phyloP scores from a whole-genome alignment of 37 sponge, comb jelly and placozoan species.

The Crambe crambe region DNA sequence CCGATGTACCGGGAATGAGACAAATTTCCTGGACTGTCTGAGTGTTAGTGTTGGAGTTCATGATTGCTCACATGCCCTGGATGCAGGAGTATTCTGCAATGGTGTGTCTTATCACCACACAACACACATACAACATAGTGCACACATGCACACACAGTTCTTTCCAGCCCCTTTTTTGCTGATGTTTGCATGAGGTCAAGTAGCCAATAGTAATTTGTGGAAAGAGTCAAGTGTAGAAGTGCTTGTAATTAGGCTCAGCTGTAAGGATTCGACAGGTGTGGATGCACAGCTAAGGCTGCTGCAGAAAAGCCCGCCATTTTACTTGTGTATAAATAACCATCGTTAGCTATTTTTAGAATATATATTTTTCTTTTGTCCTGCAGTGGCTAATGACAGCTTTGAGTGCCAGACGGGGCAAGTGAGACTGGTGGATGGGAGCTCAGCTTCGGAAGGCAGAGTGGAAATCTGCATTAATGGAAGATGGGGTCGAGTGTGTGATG shows the following conservation, averaged over 20 bases:
- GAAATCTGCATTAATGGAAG: constrained; percentile 47
- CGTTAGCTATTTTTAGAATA: too few species aligned
- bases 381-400: constrained; percentile 36
- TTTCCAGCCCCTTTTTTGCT: too few species aligned
- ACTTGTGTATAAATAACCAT: too few species aligned
- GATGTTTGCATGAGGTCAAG: too few species aligned
- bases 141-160: too few species aligned
- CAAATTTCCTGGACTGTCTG: constrained; percentile 19
- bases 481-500: constrained; percentile 53
- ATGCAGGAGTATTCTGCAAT: constrained; percentile 36
- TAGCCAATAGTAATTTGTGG: too few species aligned
- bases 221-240: too few species aligned
- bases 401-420: constrained; percentile 36
- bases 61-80: constrained; percentile 15
- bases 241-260: too few species aligned
- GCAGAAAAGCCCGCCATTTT: too few species aligned
- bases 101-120: constrained; percentile 15
- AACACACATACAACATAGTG: too few species aligned
- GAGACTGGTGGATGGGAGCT: constrained; percentile 24
- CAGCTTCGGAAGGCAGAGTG: constrained; percentile 29
- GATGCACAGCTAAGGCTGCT: too few species aligned
- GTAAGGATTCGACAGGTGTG: too few species aligned
- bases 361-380: not conserved
- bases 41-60: constrained; percentile 14
- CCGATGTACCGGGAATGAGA: constrained; percentile 22